These are phyloP conservation scores for Parambassis ranga DNA, from an alignment of 2,797 vertebrate genomes.

Conservation along the genomic window DNA sequence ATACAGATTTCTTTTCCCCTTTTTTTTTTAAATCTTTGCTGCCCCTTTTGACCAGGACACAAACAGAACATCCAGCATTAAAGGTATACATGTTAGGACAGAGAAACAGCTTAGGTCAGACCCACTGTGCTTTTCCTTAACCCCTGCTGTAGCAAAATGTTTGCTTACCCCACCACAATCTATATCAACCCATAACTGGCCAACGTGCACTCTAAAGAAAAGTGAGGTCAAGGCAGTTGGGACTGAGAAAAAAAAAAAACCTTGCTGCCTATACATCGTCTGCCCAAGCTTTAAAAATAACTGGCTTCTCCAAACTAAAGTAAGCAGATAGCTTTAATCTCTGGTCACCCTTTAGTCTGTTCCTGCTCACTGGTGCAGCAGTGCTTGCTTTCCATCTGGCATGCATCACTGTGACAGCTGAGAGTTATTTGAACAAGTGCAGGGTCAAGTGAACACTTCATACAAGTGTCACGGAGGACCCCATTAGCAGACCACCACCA, in stretches of 20 bases:
- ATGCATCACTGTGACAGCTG: constrained; percentile 38
- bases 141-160: background rate
- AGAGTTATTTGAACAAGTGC: constrained; percentile 21
- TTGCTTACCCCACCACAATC: background rate
- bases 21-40: too few relatives aligned
- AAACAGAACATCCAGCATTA: too few relatives aligned
- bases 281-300: background rate
- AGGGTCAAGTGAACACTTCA: constrained; percentile 53
- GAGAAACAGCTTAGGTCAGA: background rate
- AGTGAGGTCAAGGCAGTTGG: constrained; percentile 13
- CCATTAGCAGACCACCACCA: constrained; percentile 21
- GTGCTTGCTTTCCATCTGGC: constrained; percentile 34
- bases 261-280: background rate
- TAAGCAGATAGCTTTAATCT: background rate
- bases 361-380: background rate
- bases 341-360: background rate
- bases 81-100: too few relatives aligned
- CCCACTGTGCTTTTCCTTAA: background rate
- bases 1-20: too few relatives aligned
- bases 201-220: constrained; percentile 14
- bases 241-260: background rate
- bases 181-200: constrained; percentile 28
- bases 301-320: background rate
- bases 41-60: too few relatives aligned
- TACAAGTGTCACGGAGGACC: constrained; percentile 29